These are phyloP conservation scores for Sturnus vulgaris DNA, from an alignment of 2,113 vertebrate genomes.

Conservation along the genomic window DNA sequence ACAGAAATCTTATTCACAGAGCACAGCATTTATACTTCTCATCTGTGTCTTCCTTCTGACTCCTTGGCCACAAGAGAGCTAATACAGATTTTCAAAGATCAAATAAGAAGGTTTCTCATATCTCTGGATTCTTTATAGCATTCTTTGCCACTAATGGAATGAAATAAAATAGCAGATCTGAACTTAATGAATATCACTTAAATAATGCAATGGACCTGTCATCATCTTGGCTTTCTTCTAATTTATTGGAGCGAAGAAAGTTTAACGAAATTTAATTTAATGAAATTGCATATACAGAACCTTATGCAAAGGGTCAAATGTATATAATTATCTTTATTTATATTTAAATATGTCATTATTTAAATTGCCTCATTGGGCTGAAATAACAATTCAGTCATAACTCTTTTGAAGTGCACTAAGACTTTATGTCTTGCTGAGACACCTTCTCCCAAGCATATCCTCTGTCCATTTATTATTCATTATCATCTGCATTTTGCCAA, in stretches of 20 bases:
- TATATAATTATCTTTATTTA: not conserved
- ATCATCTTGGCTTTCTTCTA: not conserved
- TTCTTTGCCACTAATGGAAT: not conserved
- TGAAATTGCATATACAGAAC: not conserved
- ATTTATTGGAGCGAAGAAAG: not conserved
- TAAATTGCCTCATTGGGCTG: not conserved
- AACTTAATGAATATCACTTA: not conserved
- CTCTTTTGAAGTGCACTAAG: constrained; percentile 38
- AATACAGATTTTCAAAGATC: constrained; percentile 13
- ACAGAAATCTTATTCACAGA: not conserved
- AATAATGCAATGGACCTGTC: not conserved
- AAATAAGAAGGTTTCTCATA: not conserved
- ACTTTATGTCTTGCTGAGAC: constrained; percentile 48
- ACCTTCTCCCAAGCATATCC: not conserved
- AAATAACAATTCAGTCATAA: constrained; percentile 33
- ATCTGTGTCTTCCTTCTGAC: not conserved
- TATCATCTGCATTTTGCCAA: constrained; percentile 30
- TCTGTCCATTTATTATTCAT: constrained; percentile 65
- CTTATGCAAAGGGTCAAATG: not conserved
- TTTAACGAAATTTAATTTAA: not conserved
- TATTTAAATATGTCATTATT: constrained; percentile 37
- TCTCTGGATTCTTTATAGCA: not conserved
- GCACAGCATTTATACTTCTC: not conserved
- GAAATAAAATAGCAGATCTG: not conserved
- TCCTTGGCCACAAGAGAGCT: not conserved